Percentiles rank a stretch among this genome's conserved stretches.
phyloP scores from a whole-genome alignment of 2,797 vertebrate species.

The Vultur gryphus region DNA sequence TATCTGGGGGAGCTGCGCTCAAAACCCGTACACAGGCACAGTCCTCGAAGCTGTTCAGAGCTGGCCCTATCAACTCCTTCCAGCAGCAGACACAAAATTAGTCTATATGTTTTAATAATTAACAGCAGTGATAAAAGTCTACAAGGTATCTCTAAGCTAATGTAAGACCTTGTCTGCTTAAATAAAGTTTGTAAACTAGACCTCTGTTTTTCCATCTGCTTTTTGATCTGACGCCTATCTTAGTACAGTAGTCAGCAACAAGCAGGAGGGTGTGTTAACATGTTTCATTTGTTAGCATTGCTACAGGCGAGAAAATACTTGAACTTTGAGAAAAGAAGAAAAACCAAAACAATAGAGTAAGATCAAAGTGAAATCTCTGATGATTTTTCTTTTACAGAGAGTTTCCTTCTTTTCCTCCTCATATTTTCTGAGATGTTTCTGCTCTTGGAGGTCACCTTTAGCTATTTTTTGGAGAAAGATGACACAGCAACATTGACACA shows the following conservation, averaged over 20 bases:
- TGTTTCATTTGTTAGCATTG: conserved; percentile 6
- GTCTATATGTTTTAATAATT: background rate
- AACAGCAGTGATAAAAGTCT: background rate
- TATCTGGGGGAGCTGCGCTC: background rate
- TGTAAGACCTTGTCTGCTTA: background rate
- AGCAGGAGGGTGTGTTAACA: background rate
- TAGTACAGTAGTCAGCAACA: conserved; percentile 10
- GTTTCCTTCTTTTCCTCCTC: background rate
- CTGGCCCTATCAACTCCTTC: background rate
- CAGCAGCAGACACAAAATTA: background rate
- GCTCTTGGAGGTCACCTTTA: background rate
- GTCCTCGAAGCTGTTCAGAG: background rate
- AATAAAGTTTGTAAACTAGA: background rate
- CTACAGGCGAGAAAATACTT: conserved; percentile 34
- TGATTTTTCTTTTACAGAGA: background rate
- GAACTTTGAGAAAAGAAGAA: conserved; percentile 31
- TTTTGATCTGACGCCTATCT: conserved; percentile 34
- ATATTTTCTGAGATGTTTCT: background rate
- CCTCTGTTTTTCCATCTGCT: background rate
- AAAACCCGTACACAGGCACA: background rate
- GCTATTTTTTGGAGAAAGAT: background rate
- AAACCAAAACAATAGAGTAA: conserved; percentile 47
- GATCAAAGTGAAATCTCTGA: conserved; percentile 33
- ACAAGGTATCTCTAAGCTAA: background rate
- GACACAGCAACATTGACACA: background rate